Percentiles rank a stretch among this genome's conserved stretches.
Conservation (phyloP, 2,888 invertebrate species). For the Carcina quercana region DNA sequence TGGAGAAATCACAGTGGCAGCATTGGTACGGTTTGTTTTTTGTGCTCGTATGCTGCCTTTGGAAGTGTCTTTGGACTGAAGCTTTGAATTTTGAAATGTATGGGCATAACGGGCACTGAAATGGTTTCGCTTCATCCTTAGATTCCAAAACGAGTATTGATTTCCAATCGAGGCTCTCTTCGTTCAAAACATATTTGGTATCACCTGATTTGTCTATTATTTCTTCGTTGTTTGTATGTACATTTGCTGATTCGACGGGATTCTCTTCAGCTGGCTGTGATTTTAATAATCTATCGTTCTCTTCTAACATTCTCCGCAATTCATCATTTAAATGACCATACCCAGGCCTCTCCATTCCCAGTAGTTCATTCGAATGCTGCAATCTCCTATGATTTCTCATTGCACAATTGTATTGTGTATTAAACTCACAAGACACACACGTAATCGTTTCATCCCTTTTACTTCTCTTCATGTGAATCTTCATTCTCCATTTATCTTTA, state of each 20-base stretch:
- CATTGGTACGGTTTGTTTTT: slow-evolving; percentile 46
- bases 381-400: slow-evolving; percentile 43
- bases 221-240: too few species aligned
- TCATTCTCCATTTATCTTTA: slow-evolving; percentile 40
- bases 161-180: slow-evolving; percentile 36
- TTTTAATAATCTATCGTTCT: too few species aligned
- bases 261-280: too few species aligned
- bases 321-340: too few species aligned
- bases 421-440: slow-evolving; percentile 38
- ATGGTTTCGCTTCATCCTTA: slow-evolving; percentile 33
- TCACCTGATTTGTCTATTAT: too few species aligned
- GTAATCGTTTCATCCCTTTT: slow-evolving; percentile 26
- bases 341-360: too few species aligned
- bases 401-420: slow-evolving; percentile 42
- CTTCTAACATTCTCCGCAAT: too few species aligned
- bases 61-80: slow-evolving; percentile 49
- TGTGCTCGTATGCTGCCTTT: slow-evolving; percentile 42
- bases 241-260: too few species aligned
- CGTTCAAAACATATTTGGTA: slow-evolving; percentile 37
- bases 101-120: slow-evolving; percentile 39
- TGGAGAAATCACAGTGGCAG: slow-evolving; percentile 46
- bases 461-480: slow-evolving; percentile 40
- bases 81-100: slow-evolving; percentile 49
- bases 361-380: too few species aligned
- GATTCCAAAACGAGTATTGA: slow-evolving; percentile 42